A percentile compares a stretch with the other conserved stretches of the same genome.
phyloP scores from a whole-genome alignment of 2,113 vertebrate species.

The Eptatretus burgeri region DNA sequence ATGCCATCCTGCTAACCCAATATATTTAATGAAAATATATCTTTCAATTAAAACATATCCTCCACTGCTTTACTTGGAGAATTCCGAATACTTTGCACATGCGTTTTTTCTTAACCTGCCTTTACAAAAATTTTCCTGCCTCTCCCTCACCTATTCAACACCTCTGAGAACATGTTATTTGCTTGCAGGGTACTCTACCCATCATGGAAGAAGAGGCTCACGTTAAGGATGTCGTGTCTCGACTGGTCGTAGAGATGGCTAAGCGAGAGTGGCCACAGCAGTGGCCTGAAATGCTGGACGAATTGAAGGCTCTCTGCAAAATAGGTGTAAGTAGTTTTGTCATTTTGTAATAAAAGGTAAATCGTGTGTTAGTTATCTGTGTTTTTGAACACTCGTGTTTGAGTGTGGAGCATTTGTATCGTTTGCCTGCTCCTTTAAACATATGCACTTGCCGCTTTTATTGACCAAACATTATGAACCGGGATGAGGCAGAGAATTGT shows the following conservation, averaged over 20 bases:
- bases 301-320: slow-evolving; percentile 51
- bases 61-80: neutral
- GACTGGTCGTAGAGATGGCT: slow-evolving; percentile 85
- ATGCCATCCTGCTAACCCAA: too few relatives aligned
- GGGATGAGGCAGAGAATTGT: too few relatives aligned
- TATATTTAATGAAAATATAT: too few relatives aligned
- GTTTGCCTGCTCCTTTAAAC: too few relatives aligned
- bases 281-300: slow-evolving; percentile 82
- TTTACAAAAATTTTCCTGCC: neutral
- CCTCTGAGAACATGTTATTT: neutral
- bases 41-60: neutral
- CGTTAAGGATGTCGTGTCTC: slow-evolving; percentile 66
- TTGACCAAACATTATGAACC: too few relatives aligned
- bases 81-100: too few relatives aligned
- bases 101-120: neutral
- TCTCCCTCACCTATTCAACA: too few relatives aligned
- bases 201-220: slow-evolving; percentile 79
- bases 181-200: slow-evolving; percentile 39
- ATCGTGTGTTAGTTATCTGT: neutral
- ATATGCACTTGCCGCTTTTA: too few relatives aligned
- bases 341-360: neutral
- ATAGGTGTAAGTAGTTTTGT: slow-evolving; percentile 34
- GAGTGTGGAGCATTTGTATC: too few relatives aligned
- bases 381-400: too few relatives aligned
- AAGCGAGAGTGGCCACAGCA: slow-evolving; percentile 95